These are phyloP conservation scores for Drosophila robusta DNA, from an alignment of 2,888 invertebrate species.

Conservation along the genomic window DNA sequence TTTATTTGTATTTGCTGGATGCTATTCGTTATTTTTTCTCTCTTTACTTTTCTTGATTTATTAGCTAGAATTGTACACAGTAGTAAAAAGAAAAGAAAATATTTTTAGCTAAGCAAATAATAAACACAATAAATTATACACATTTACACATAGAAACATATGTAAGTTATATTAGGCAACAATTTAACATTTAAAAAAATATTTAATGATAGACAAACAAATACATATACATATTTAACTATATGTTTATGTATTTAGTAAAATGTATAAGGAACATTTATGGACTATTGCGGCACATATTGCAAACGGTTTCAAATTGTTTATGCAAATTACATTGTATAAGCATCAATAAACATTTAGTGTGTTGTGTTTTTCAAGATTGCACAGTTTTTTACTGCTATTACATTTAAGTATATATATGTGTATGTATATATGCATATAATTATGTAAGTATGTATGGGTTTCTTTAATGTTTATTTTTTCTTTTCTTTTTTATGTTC, in stretches of 20 bases:
- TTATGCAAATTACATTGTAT: constrained; percentile 18
- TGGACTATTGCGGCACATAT: constrained; percentile 71
- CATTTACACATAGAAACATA: constrained; percentile 36
- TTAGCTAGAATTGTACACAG: constrained; percentile 41
- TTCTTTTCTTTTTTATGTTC: constrained; percentile 3
- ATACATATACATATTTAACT: constrained; percentile 17
- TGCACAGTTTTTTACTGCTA: constrained; percentile 42
- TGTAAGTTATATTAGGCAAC: constrained; percentile 54
- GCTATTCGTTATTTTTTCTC: background rate
- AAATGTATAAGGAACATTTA: constrained; percentile 75
- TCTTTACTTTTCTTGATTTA: constrained; percentile 26
- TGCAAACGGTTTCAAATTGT: constrained; percentile 49
- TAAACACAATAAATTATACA: constrained; percentile 46
- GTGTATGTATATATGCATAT: background rate
- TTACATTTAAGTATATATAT: constrained; percentile 13
- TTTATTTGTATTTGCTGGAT: constrained; percentile 5
- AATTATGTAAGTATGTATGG: constrained; percentile 5
- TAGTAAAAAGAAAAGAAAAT: constrained; percentile 11
- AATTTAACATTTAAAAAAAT: constrained; percentile 38
- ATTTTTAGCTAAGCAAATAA: constrained; percentile 31
- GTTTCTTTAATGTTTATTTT: constrained; percentile 7
- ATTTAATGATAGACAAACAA: constrained; percentile 30
- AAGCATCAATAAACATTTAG: constrained; percentile 25
- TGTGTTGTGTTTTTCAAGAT: constrained; percentile 20
- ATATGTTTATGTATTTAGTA: constrained; percentile 10